Conservation (phyloP, 1,140 invertebrate genomes). For the Panulirus ornatus region DNA sequence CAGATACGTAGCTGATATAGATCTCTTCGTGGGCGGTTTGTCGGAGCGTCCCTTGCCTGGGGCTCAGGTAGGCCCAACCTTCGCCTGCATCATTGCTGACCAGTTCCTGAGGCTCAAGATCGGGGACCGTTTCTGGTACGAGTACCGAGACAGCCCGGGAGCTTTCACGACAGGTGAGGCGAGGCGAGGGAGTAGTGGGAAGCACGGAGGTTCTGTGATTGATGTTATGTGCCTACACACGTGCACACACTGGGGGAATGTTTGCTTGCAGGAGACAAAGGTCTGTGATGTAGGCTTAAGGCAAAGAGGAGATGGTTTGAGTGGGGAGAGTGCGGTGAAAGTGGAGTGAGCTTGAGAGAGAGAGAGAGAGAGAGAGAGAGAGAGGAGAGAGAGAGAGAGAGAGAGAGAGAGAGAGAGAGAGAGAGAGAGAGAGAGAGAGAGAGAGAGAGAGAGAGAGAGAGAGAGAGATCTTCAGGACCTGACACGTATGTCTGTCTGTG, state of each 20-base stretch:
- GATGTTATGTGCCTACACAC: background rate
- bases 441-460: conserved; percentile 12
- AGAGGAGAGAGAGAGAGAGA: background rate
- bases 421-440: conserved; percentile 15
- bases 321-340: no score
- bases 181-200: background rate
- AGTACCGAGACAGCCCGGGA: conserved; percentile 88
- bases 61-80: conserved; percentile 79
- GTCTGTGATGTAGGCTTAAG: no score
- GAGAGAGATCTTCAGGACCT: background rate
- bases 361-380: background rate
- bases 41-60: conserved; percentile 78
- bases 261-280: background rate
- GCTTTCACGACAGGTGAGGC: conserved; percentile 84
- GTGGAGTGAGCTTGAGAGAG: background rate
- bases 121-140: conserved; percentile 97
- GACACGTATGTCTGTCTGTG: background rate
- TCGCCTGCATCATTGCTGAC: conserved; percentile 91
- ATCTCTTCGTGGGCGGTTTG: conserved; percentile 79
- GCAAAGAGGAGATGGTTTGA: background rate
- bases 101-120: conserved; percentile 92
- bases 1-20: conserved; percentile 78
- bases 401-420: background rate
- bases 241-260: background rate
- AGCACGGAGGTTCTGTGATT: no score